phyloP scores from a whole-genome alignment of 2,888 invertebrate species.

The Camponotus fellah region DNA sequence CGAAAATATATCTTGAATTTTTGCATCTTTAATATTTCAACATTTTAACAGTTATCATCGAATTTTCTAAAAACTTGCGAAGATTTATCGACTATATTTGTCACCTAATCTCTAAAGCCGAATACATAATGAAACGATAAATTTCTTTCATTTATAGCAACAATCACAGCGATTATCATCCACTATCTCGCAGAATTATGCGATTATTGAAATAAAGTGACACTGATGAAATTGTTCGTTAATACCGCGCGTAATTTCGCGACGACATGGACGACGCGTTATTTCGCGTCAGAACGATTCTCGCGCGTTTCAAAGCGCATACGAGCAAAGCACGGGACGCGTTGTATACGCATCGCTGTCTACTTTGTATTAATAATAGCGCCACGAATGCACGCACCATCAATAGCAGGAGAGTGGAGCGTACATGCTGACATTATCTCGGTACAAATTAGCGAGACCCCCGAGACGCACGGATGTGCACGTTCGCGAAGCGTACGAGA shows the following conservation, averaged over 20 bases:
- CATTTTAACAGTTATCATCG: neutral
- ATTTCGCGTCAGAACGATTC: conserved; percentile 41
- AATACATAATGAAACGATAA: neutral
- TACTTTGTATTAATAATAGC: conserved; percentile 57
- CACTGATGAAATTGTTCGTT: conserved; percentile 32
- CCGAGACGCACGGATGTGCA: conserved; percentile 18
- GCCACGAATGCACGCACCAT: conserved; percentile 43
- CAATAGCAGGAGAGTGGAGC: conserved; percentile 27
- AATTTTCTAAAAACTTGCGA: neutral
- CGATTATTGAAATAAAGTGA: conserved; percentile 50
- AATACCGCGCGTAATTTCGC: conserved; percentile 24
- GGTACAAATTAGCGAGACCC: conserved; percentile 51
- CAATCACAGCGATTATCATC: neutral
- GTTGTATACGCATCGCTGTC: conserved; percentile 45
- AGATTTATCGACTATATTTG: neutral
- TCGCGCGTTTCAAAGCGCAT: conserved; percentile 41
- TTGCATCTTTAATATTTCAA: too few relatives aligned
- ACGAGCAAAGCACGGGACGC: neutral
- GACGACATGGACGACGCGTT: conserved; percentile 17
- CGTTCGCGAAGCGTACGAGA: conserved; percentile 14
- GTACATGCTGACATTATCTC: conserved; percentile 52
- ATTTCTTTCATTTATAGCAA: neutral
- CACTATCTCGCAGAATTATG: neutral
- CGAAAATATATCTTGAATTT: neutral
- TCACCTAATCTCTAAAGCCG: neutral